A percentile compares a stretch with the other conserved stretches of the same genome.
These are phyloP conservation scores for Synergus umbraculus DNA, from an alignment of 2,888 invertebrate genomes.

Conservation along the genomic window DNA sequence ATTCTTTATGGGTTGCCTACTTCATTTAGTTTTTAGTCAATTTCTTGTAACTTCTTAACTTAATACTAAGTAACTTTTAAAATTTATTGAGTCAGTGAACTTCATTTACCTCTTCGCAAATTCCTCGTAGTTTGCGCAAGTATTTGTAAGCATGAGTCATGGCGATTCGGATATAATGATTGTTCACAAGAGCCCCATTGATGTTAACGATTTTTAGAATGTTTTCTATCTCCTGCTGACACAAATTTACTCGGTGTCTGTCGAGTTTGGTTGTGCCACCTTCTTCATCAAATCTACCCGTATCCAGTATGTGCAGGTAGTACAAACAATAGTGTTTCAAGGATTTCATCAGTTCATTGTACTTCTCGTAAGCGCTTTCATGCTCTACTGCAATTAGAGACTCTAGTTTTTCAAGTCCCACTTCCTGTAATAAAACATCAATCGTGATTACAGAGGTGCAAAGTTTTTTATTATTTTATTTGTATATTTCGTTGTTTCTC, in stretches of 20 bases:
- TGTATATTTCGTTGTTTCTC: background rate
- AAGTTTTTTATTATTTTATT: background rate
- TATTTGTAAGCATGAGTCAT: slow-evolving; percentile 75
- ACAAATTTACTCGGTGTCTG: slow-evolving; percentile 68
- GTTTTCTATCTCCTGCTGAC: slow-evolving; percentile 65
- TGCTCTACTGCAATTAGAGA: slow-evolving; percentile 68
- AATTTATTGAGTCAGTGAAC: background rate
- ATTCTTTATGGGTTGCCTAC: too few relatives aligned
- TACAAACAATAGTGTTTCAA: slow-evolving; percentile 70
- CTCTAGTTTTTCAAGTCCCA: slow-evolving; percentile 74
- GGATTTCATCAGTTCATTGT: slow-evolving; percentile 72
- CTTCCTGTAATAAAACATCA: slow-evolving; percentile 66
- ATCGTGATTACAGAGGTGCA: slow-evolving; percentile 2
- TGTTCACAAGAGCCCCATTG: slow-evolving; percentile 68
- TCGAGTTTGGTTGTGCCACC: slow-evolving; percentile 71
- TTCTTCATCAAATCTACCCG: slow-evolving; percentile 61
- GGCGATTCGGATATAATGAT: slow-evolving; percentile 70
- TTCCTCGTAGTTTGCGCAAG: slow-evolving; percentile 74
- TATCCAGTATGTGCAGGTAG: slow-evolving; percentile 74
- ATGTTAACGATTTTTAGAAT: slow-evolving; percentile 67
- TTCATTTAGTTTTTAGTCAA: too few relatives aligned
- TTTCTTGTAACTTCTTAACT: too few relatives aligned
- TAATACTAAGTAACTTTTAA: too few relatives aligned
- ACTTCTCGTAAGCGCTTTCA: slow-evolving; percentile 64
- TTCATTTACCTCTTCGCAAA: slow-evolving; percentile 78